Base-by-base conservation (phyloP, 2,113 vertebrate species). In the Glaucidium brasilianum region DNA sequence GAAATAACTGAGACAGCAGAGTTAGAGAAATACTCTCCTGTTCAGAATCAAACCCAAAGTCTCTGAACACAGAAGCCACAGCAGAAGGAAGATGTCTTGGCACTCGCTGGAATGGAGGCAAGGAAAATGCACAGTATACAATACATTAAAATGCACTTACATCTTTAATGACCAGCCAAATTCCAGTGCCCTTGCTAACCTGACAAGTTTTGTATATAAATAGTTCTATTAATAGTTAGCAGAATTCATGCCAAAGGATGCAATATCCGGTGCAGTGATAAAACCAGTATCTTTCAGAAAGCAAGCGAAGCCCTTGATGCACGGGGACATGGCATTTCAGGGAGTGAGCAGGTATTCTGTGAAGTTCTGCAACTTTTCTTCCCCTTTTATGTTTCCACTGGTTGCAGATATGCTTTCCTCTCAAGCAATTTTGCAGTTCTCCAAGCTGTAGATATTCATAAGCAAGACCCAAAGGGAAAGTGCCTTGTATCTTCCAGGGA, bases 371-470 rank as follows among this genome's bases (percentile, higher is more conserved):
- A 47, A 81, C 87, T 83, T 90, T 47, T 91, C 80, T 67, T 93
- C 49, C 79, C 52, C 56, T 94, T 95, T 94, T 90, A 60, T 93
- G 60, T 85, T 94, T 76, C 63, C 68, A 83, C 84, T 86, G 81
- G 94, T 96, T 85, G 90, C 92, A 90, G 94, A 81, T 67, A 64
- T 56, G 94, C 79, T 91, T 80, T 66, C 12, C 55, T 91, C 77
- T 96, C 88, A 58, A 69, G 37, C 19, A 22, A 37, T 66, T 88
- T 74, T 92, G 59, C 69, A 85, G 64, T 47, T 96, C 85, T 95
- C 39, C 55, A 63, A 85, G 59, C 55, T 74, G 78, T 85, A 75
- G 95, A 93, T 94, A 71, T 77, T 90, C 86, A 62, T 49, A 84
- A 91, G 69, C 41, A 59, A 77, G 55, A 81, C 45, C 45, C 60